Evolutionary conservation across 2,797 vertebrate genomes (phyloP).

Genomic region (Chelonia mydas): DNA sequence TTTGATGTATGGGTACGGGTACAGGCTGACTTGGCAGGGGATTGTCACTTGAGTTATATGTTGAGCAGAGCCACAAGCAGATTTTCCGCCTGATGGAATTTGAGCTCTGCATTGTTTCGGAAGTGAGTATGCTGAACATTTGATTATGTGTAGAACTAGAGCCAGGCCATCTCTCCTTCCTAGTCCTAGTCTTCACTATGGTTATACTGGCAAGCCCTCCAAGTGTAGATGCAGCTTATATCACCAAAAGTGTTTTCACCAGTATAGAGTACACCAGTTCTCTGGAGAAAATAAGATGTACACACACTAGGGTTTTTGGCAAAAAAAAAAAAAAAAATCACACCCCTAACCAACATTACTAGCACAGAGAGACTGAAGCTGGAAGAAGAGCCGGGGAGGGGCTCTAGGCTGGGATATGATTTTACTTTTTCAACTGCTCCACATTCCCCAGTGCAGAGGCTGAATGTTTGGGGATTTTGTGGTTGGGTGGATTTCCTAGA

Average conservation of each 20-base stretch:
- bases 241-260: neutral
- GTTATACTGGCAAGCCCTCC: neutral
- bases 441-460: neutral
- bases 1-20: neutral
- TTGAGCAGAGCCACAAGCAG: neutral
- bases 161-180: neutral
- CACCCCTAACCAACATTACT: neutral
- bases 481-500: conserved; percentile 40
- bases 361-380: neutral
- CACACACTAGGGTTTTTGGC: neutral
- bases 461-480: neutral
- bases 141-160: neutral
- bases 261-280: neutral
- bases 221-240: neutral
- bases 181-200: neutral
- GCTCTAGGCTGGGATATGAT: neutral
- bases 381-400: neutral
- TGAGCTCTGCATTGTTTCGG: neutral
- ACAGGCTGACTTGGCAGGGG: neutral
- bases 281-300: neutral
- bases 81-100: neutral
- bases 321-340: neutral
- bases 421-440: neutral
- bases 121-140: neutral
- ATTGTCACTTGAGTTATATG: neutral